Percentiles rank a stretch among this genome's conserved stretches.
Evolutionary conservation across 1,140 invertebrate species (phyloP).

Genomic region (Nephila pilipes): DNA sequence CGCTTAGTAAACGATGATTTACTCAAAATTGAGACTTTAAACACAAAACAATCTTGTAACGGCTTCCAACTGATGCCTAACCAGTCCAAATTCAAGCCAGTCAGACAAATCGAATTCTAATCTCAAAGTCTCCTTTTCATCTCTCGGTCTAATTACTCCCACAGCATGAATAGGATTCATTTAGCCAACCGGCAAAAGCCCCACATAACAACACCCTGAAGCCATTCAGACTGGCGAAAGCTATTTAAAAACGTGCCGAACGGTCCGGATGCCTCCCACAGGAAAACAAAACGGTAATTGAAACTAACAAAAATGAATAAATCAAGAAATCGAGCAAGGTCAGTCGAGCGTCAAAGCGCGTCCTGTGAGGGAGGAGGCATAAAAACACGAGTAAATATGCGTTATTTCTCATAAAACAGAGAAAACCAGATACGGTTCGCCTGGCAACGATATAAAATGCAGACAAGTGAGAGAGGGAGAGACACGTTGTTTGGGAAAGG

Average conservation of each 20-base stretch:
- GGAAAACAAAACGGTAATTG: conserved; percentile 68
- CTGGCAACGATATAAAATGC: conserved; percentile 48
- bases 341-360: conserved; percentile 33
- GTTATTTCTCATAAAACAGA: conserved; percentile 64
- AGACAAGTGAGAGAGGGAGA: not conserved
- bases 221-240: not conserved
- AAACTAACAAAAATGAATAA: conserved; percentile 77
- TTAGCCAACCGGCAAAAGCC: not conserved
- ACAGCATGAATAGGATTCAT: not conserved
- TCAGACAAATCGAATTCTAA: no score
- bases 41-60: no score
- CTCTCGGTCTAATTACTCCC: not conserved
- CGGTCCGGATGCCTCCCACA: not conserved
- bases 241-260: not conserved
- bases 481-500: conserved; percentile 15
- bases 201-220: not conserved
- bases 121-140: not conserved
- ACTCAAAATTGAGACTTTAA: no score
- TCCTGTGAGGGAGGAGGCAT: conserved; percentile 33
- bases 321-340: conserved; percentile 49
- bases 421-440: conserved; percentile 31
- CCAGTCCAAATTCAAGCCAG: no score
- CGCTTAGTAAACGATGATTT: no score
- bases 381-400: conserved; percentile 57
- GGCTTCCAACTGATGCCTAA: no score